phyloP scores from a whole-genome alignment of 35 echinoderm and acorn worm species.

The Strongylocentrotus purpuratus region DNA sequence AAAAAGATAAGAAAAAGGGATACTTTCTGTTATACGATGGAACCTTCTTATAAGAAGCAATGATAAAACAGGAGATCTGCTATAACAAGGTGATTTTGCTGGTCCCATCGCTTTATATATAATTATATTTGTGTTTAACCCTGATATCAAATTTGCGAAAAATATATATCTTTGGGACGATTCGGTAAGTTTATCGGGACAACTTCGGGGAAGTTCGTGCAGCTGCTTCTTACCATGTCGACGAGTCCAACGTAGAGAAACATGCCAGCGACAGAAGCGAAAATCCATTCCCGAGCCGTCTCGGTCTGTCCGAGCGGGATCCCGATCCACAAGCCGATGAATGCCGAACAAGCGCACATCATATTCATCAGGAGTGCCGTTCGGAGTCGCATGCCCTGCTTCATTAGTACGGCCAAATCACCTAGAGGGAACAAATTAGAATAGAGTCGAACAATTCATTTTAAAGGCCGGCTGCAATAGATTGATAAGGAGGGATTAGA shows the following conservation, averaged over 20 bases:
- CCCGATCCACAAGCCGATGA: conserved; percentile 76
- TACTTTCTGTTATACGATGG: too few species aligned
- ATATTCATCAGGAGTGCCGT: conserved; percentile 77
- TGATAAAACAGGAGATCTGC: too few species aligned
- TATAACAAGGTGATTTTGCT: too few species aligned
- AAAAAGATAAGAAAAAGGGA: too few species aligned
- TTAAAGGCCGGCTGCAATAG: too few species aligned
- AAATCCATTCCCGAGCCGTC: conserved; percentile 80
- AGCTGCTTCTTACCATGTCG: conserved; percentile 95
- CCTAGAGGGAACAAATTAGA: conserved; percentile 43
- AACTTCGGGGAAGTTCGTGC: neutral
- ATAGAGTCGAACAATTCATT: neutral
- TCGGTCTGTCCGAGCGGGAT: conserved; percentile 51
- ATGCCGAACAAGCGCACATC: conserved; percentile 62
- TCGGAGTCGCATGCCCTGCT: conserved; percentile 68
- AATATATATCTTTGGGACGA: neutral
- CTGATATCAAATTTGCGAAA: too few species aligned
- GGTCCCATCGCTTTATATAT: too few species aligned
- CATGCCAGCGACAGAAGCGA: conserved; percentile 84
- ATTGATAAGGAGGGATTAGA: too few species aligned
- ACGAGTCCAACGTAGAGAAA: conserved; percentile 88
- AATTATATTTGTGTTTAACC: too few species aligned
- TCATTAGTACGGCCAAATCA: conserved; percentile 89
- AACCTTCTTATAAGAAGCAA: too few species aligned
- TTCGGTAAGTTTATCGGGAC: neutral